Evolutionary conservation across 2,888 invertebrate species (phyloP).

Genomic region (Eupeodes luniger): DNA sequence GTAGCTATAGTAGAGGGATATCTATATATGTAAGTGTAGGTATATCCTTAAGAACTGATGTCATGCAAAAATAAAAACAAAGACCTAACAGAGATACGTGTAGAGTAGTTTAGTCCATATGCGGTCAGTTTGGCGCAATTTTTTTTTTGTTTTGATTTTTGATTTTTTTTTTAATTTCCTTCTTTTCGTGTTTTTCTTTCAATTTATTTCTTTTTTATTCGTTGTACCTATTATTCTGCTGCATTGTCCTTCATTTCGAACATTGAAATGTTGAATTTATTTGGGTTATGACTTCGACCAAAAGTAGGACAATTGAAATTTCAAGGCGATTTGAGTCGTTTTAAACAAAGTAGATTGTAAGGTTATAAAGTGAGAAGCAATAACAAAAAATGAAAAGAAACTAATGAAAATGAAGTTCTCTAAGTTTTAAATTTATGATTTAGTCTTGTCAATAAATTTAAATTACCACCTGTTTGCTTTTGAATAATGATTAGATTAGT

Average conservation of each 20-base stretch:
- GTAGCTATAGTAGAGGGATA: no score
- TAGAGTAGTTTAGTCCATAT: conserved; percentile 52
- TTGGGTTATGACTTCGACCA: conserved; percentile 61
- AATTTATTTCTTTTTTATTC: conserved; percentile 19
- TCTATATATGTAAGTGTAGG: neutral
- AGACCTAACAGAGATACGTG: conserved; percentile 13
- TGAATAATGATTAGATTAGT: neutral
- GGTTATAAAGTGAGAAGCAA: neutral
- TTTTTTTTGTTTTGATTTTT: conserved; percentile 34
- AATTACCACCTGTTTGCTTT: conserved; percentile 1
- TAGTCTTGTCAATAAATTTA: neutral
- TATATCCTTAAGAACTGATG: conserved; percentile 55
- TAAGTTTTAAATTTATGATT: neutral
- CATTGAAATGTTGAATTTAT: conserved; percentile 72
- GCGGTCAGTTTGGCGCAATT: conserved; percentile 73
- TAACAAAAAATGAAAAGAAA: neutral
- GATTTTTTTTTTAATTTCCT: conserved; percentile 54
- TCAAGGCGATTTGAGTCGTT: conserved; percentile 59
- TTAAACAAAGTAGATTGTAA: neutral
- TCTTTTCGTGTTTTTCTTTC: conserved; percentile 36
- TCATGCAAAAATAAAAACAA: conserved; percentile 58
- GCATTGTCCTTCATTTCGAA: conserved; percentile 73
- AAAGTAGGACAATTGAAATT: conserved; percentile 69
- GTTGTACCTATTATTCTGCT: conserved; percentile 59
- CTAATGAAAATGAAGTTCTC: conserved; percentile 5